Evolutionary conservation across 2,797 vertebrate species (phyloP), one percentile per base, ranked within the genome.

Genomic region (Catamblyrhynchus diadema): DNA sequence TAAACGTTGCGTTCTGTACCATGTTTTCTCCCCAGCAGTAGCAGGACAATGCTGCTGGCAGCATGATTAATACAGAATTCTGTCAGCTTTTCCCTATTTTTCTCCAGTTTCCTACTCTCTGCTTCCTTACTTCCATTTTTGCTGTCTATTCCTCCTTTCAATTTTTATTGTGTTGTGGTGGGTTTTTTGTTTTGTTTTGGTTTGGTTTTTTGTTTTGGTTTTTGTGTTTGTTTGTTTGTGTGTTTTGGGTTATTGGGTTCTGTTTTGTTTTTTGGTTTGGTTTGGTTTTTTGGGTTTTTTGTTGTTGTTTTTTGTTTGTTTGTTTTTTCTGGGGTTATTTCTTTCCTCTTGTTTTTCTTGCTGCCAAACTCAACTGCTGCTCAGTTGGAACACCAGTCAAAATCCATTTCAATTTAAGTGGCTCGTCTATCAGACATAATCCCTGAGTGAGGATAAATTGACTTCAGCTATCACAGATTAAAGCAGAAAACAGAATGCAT

Each of bases 151-250:
- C 19, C 70, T 59, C 27, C 10, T 73, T 70, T 59, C 7, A 8
- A 10, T 41, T 90, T 42, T 71, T 66, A 17, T 62, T 61, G 3
- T 30, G 9, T 51, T 78, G 30, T 13, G 41, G 2, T 19, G 28
- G 4, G 0, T 5, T 37, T 9, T 3, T 14, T n/a, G 0, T 5
- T 37, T 9, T 3, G 10, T n/a, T 7, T 14, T 20, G 4, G 37
- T 10, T 37, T 14, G 10, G 4, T 8, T 10, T 54, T 14, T 13
- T 53, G 30, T 44, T 27, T 27, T 13, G 37, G 37, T 11, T 14
- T 4, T 14, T 33, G 18, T 42, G 4, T 44, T 6, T 35, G 10
- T 4, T 14, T n/a, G n/a, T 54, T 14, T 5, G 23, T 22, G 8
- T 19, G 15, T 42, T 57, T 48, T n/a, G 2, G 2, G 6, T 12